phyloP scores from a whole-genome alignment of 2,797 vertebrate genomes.

The Molossus molossus region DNA sequence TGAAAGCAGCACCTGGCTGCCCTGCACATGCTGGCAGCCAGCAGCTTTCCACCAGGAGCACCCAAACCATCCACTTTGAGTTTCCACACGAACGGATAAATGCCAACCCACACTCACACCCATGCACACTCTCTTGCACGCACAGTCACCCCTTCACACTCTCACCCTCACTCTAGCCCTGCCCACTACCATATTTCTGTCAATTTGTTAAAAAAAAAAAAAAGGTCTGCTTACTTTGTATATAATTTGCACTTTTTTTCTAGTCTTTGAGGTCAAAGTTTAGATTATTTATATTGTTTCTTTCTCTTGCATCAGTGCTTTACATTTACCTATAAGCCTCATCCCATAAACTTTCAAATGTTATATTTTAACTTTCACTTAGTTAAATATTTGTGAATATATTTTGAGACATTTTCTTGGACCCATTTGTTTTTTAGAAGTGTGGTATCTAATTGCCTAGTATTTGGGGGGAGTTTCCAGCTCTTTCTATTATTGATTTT shows the following conservation, averaged over 20 bases:
- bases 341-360: neutral
- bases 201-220: no score
- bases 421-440: neutral
- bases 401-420: neutral
- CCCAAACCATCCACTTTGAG: no score
- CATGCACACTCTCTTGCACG: no score
- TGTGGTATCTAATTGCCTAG: neutral
- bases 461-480: neutral
- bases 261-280: neutral
- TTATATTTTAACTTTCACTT: neutral
- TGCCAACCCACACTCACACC: no score
- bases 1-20: no score
- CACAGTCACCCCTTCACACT: no score
- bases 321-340: neutral
- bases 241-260: neutral
- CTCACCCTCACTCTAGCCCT: no score
- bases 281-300: neutral
- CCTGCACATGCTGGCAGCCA: no score
- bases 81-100: no score
- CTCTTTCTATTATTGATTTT: neutral
- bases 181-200: no score
- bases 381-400: slow-evolving; percentile 15
- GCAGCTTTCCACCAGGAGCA: no score
- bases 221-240: neutral
- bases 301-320: neutral